A percentile compares a stretch with the other conserved stretches of the same genome.
Evolutionary conservation across 2,113 vertebrate species (phyloP).

Genomic region (Sciurus niger): DNA sequence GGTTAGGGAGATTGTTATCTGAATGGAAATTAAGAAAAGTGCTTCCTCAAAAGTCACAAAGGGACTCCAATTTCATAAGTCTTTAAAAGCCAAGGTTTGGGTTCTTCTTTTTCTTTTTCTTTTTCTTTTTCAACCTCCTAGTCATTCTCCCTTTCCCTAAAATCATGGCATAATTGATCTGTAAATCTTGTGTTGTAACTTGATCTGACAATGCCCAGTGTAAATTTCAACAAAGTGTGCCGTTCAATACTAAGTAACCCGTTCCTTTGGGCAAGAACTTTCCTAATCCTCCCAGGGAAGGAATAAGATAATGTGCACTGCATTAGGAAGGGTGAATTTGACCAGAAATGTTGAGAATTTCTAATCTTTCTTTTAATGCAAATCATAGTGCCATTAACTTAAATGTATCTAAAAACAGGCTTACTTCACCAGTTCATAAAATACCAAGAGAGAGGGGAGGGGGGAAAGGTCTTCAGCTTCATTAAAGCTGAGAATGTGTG

Average conservation of each 20-base stretch:
- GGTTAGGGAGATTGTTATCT: constrained; percentile 53
- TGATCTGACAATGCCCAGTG: not conserved
- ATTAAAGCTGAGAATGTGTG: constrained; percentile 27
- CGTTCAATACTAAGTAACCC: not conserved
- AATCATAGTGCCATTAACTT: constrained; percentile 54
- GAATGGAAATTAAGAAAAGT: constrained; percentile 62
- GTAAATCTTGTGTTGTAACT: constrained; percentile 44
- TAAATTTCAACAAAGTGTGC: constrained; percentile 1
- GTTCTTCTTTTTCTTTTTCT: not conserved
- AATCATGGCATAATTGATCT: constrained; percentile 40
- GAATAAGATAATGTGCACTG: not conserved
- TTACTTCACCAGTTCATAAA: constrained; percentile 58
- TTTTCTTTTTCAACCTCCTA: not conserved
- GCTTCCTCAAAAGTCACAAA: constrained; percentile 58
- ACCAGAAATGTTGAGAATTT: constrained; percentile 57
- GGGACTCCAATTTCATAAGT: constrained; percentile 37
- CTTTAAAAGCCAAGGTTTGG: constrained; percentile 59
- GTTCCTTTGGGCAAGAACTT: not conserved
- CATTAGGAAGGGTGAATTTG: constrained; percentile 52
- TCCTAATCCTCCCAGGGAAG: constrained; percentile 37
- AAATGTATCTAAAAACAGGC: constrained; percentile 55
- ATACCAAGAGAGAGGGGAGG: not conserved
- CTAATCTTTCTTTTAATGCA: constrained; percentile 61
- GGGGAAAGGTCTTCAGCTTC: constrained; percentile 42
- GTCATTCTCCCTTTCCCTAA: not conserved